These are phyloP conservation scores for Lanius collurio DNA, from an alignment of 2,113 vertebrate species.

Conservation along the genomic window DNA sequence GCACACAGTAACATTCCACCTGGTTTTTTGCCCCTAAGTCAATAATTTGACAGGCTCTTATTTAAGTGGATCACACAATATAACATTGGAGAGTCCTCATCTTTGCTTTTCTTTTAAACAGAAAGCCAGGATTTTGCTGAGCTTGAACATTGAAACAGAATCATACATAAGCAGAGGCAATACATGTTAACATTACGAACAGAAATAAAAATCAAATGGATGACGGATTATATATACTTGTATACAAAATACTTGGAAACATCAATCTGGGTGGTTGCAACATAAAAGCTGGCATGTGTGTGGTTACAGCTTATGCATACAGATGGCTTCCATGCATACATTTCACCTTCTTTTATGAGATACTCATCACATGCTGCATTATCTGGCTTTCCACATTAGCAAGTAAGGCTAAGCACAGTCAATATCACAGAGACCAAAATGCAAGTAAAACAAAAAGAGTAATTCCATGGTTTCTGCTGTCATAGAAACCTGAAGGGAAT, in stretches of 20 bases:
- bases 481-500: conserved; percentile 77
- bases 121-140: not conserved
- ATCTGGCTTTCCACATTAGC: conserved; percentile 77
- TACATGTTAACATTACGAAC: conserved; percentile 41
- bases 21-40: not conserved
- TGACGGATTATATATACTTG: conserved; percentile 48
- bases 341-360: conserved; percentile 47
- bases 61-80: not conserved
- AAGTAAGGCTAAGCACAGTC: conserved; percentile 63
- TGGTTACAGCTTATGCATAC: not conserved
- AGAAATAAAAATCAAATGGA: conserved; percentile 58
- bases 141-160: not conserved
- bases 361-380: conserved; percentile 59
- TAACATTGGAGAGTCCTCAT: not conserved
- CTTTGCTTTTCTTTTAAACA: not conserved
- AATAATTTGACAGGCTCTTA: not conserved
- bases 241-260: conserved; percentile 61
- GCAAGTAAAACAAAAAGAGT: conserved; percentile 62
- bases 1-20: not conserved
- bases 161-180: not conserved
- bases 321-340: conserved; percentile 46
- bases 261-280: conserved; percentile 10
- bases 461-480: conserved; percentile 53
- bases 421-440: conserved; percentile 63
- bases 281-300: conserved; percentile 32